Conservation (phyloP, 1,140 invertebrate species). For the Mactra quadrangularis region DNA sequence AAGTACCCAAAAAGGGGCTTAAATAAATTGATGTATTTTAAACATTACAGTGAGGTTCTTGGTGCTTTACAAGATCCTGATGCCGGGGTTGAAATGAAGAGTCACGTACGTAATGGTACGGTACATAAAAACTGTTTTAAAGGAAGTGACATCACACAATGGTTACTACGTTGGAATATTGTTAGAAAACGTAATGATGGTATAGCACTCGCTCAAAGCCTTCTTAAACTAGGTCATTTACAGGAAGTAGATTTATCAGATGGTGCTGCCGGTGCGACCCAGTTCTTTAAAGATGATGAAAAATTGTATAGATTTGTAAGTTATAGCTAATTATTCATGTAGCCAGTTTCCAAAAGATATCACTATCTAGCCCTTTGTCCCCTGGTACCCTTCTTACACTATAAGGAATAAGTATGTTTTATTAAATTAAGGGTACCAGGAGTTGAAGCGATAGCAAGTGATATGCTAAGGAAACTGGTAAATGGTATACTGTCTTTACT, state of each 20-base stretch:
- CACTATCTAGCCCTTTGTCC: too few species aligned
- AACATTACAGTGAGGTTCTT: constrained; percentile 79
- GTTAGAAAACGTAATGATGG: constrained; percentile 74
- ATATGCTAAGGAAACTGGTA: too few species aligned
- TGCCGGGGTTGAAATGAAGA: constrained; percentile 72
- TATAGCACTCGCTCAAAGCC: constrained; percentile 72
- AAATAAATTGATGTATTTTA: too few species aligned
- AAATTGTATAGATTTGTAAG: constrained; percentile 78
- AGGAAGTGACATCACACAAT: constrained; percentile 74
- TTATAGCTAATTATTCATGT: constrained; percentile 17
- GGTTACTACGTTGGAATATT: constrained; percentile 75
- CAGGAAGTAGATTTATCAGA: constrained; percentile 76
- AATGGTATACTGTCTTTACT: too few species aligned
- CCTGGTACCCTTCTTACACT: too few species aligned
- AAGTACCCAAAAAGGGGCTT: too few species aligned
- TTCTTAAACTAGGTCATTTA: constrained; percentile 74
- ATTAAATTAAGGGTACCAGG: neutral
- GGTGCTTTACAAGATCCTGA: constrained; percentile 76
- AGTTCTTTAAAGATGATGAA: constrained; percentile 72
- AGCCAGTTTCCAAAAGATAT: neutral
- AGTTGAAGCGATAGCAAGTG: neutral
- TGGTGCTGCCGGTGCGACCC: constrained; percentile 66
- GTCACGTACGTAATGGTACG: constrained; percentile 71
- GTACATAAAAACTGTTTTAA: constrained; percentile 77
- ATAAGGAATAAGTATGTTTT: neutral